Evolutionary conservation across 2,797 vertebrate genomes (phyloP), one percentile per base, ranked within the genome.

Genomic region (Acropternis orthonyx): DNA sequence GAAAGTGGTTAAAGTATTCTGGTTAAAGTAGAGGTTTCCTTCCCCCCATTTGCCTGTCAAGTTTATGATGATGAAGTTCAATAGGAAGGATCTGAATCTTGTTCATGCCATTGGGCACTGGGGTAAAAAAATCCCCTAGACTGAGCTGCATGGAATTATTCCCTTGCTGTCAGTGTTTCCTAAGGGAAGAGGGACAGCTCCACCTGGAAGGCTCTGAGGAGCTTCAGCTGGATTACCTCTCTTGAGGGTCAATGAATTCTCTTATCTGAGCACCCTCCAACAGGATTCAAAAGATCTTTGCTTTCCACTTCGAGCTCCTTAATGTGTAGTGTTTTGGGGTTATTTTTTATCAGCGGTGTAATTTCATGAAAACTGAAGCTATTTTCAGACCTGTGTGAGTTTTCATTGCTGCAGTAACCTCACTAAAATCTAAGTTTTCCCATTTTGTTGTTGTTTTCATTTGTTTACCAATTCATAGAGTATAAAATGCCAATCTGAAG

Each of bases 151-250:
- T 36, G 12, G 78, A 71, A 30, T 74, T 92, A 68, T 63, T 93
- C 72, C 91, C 68, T 85, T 69, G 74, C 81, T 93, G 77, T 79
- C 84, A 93, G 67, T 79, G 44, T 79, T 92, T 93, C 73, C 54
- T 63, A 55, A 92, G 76, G 12, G 7, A 56, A 87, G 68, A 65
- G 79, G 19, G 32, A 66, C 37, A 85, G 46, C 32, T 80, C 68
- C 28, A 36, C 44, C 12, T 65, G 30, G 65, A 68, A 80, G 77
- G 54, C 56, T 77, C 65, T 34, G 17, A 85, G 89, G 56, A 87
- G 18, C 48, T 74, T 77, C 81, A 73, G 75, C 82, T 93, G 87
- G 52, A 73, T 91, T 91, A 91, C 46, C 52, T 79, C 63, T 87
- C 59, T 76, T 14, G 2, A 73, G 65, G 48, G 46, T 63, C 61